Percentiles rank a stretch among this genome's conserved stretches.
Evolutionary conservation across 1,140 invertebrate genomes (phyloP).

Genomic region (Chrysopa pallens): DNA sequence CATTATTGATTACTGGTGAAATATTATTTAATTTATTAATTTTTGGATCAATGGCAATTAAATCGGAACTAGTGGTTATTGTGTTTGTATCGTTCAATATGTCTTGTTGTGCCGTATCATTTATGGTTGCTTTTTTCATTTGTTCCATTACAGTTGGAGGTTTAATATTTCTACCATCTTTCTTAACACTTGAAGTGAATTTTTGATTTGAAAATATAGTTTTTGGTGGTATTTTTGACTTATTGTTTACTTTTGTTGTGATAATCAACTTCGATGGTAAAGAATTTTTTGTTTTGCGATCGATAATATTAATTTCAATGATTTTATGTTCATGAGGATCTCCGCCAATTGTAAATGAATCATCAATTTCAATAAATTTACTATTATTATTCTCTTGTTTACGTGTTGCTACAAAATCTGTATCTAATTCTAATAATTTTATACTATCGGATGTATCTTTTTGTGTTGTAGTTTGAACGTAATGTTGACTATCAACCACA

Average conservation of each 20-base stretch:
- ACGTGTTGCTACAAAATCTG: background rate
- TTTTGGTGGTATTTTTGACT: background rate
- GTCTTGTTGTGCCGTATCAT: background rate
- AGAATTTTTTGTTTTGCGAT: background rate
- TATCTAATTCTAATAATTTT: background rate
- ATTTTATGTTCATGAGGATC: conserved; percentile 2
- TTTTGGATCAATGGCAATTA: background rate
- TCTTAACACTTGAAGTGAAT: background rate
- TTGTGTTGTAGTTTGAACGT: too few relatives aligned
- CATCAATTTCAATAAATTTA: background rate
- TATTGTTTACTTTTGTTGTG: conserved; percentile 1
- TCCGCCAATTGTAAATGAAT: background rate
- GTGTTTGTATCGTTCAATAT: background rate
- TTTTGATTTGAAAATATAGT: background rate
- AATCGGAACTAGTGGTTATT: too few relatives aligned
- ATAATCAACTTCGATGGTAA: background rate
- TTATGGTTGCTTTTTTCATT: background rate
- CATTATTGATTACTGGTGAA: background rate
- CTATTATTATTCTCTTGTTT: background rate
- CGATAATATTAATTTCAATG: conserved; percentile 2
- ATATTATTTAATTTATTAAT: background rate
- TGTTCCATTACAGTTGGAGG: background rate
- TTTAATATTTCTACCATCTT: background rate
- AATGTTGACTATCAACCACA: too few relatives aligned
- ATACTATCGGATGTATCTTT: background rate